phyloP scores from a whole-genome alignment of 1,140 invertebrate species.

The Polypedilum pembai region DNA sequence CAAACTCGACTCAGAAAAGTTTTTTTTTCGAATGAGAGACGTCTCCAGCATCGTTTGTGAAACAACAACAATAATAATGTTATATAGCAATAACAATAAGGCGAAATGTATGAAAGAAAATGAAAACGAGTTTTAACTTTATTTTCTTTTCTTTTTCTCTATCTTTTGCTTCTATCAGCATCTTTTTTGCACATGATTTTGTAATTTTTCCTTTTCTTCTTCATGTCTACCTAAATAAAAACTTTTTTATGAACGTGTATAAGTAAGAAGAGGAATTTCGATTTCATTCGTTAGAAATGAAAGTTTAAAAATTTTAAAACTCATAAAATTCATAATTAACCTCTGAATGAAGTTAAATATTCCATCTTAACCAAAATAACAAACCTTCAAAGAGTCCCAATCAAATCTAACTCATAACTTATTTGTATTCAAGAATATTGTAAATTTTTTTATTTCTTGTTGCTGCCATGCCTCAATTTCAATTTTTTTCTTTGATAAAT shows the following conservation, averaged over 20 bases:
- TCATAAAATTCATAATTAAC: too few relatives aligned
- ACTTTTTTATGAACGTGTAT: too few relatives aligned
- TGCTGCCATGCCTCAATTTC: neutral
- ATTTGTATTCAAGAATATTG: neutral
- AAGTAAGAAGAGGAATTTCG: too few relatives aligned
- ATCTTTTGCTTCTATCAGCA: neutral
- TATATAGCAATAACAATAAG: too few relatives aligned
- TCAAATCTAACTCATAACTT: neutral
- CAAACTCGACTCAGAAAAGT: neutral
- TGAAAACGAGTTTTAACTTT: neutral
- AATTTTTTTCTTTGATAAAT: neutral
- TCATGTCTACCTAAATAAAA: too few relatives aligned
- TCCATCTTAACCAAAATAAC: too few relatives aligned
- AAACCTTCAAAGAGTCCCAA: too few relatives aligned
- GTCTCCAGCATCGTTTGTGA: neutral
- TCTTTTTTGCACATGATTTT: conserved; percentile 1
- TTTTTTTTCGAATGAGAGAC: neutral
- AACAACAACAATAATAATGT: neutral
- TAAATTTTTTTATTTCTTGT: neutral
- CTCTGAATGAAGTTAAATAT: too few relatives aligned
- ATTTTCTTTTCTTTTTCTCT: conserved; percentile 8
- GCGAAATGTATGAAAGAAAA: neutral
- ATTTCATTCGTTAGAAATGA: too few relatives aligned
- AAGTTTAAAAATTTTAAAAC: too few relatives aligned
- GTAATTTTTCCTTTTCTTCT: too few relatives aligned